Percentiles rank a stretch among this genome's conserved stretches.
These are phyloP conservation scores for Nemapogon koenigi DNA, from an alignment of 2,888 invertebrate species.

Conservation along the genomic window DNA sequence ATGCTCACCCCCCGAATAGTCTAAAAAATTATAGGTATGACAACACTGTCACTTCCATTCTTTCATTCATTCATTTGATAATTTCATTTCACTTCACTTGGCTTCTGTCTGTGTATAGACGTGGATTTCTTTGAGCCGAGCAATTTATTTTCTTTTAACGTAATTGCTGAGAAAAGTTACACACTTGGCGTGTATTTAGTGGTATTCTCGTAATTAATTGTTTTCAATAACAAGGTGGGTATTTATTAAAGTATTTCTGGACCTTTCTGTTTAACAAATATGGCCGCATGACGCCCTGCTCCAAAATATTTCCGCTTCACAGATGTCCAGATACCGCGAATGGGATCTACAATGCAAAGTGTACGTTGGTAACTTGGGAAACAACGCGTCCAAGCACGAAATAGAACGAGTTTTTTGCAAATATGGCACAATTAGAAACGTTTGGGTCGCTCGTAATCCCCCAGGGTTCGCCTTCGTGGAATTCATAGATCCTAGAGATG, in stretches of 20 bases:
- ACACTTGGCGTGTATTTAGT: too few species aligned
- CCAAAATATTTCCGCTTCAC: conserved; percentile 13
- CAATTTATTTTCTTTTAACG: too few species aligned
- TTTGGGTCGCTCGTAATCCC: conserved; percentile 94
- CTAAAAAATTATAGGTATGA: too few species aligned
- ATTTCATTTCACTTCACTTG: neutral
- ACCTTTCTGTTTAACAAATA: too few species aligned
- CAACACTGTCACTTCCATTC: too few species aligned
- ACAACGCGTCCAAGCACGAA: conserved; percentile 89
- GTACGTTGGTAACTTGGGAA: conserved; percentile 91
- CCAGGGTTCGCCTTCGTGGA: conserved; percentile 93
- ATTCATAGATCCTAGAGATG: conserved; percentile 87
- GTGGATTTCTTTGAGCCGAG: too few species aligned
- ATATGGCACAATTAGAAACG: conserved; percentile 88
- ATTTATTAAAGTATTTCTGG: too few species aligned
- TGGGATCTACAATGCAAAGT: conserved; percentile 91
- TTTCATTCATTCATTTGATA: neutral
- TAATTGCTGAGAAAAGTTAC: too few species aligned
- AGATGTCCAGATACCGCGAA: conserved; percentile 76
- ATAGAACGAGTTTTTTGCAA: conserved; percentile 87
- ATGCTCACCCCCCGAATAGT: too few species aligned
- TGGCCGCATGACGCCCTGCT: neutral
- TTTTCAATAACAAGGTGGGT: too few species aligned
- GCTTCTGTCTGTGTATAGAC: too few species aligned
- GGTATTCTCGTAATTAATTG: too few species aligned